Base-by-base conservation (phyloP, 2,113 vertebrate species). In the Siniperca knerii region DNA sequence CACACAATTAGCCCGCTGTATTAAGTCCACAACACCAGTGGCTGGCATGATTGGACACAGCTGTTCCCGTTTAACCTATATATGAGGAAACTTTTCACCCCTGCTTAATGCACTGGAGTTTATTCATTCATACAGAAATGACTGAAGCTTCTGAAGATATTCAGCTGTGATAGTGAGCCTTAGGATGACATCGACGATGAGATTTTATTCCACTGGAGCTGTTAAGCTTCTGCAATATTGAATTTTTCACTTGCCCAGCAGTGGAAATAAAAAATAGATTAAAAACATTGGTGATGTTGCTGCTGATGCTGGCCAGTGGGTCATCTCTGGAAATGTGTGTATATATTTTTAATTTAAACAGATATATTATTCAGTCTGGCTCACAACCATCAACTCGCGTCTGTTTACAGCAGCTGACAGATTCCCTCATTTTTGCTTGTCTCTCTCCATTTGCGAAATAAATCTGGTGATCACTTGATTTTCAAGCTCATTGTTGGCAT, bases 1-100 rank as follows among this genome's bases (percentile, higher is more conserved):
- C 83, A 92, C 85, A 64, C 89, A 93, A 95, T 95, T 94, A 94
- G 90, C 88, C 88, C 35, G 60, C 81, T 72, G 89, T 88, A 89
- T 89, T 76, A 79, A 81, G 80, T 83, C 75, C 29, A 6, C 85
- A 64, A 33, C 82, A 25, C 57, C 57, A 15, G 37, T 10, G 52
- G 65, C 68, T 48, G 52, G 81, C 79, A 73, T 77, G 88, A 87
- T 60, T 33, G 81, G 64, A 21, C 84, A 72, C 93, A 94, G 91
- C 89, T 95, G 89, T 74, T 92, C 75, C 69, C 40, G 35, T 87
- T 92, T 90, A 92, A 92, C 82, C 88, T 78, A 69, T 25, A 79
- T 82, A 84, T 33, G 72, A 67, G 77, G 23, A 89, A 90, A 72
- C 55, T 15, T 82, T 78, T 81, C 86, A 78, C 64, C 83, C 81